Percentiles rank a stretch among this genome's conserved stretches.
phyloP scores from a whole-genome alignment of 2,113 vertebrate genomes.

The Nyctereutes procyonoides region DNA sequence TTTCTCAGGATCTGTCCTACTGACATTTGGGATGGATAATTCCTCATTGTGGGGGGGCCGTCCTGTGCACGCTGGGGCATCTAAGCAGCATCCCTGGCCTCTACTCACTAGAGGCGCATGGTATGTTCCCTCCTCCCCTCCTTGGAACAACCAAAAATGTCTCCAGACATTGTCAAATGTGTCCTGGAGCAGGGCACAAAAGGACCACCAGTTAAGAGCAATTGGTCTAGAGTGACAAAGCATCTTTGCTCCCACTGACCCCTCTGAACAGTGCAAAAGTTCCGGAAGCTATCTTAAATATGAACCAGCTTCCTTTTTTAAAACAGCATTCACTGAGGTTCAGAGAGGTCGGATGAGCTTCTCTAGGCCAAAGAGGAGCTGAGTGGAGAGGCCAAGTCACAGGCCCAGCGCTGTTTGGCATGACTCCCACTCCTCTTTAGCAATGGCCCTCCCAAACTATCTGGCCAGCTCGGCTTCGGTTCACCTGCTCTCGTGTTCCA shows the following conservation, averaged over 20 bases:
- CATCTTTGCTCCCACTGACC: neutral
- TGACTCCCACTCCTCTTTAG: neutral
- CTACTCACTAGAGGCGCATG: neutral
- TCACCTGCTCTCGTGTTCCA: fast-evolving
- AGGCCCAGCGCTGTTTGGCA: fast-evolving
- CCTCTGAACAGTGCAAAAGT: fast-evolving
- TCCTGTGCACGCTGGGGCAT: fast-evolving
- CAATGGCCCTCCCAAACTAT: fast-evolving
- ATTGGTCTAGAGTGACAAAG: neutral
- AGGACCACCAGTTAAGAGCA: neutral
- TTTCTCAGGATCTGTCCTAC: fast-evolving
- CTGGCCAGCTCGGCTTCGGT: fast-evolving
- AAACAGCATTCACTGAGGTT: neutral
- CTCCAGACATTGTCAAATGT: neutral
- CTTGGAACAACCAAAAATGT: neutral
- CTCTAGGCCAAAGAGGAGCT: neutral
- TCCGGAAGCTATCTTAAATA: neutral
- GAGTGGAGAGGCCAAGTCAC: neutral
- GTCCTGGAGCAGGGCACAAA: no score
- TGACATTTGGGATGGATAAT: neutral
- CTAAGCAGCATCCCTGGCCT: neutral
- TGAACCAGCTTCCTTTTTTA: fast-evolving
- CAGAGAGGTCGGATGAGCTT: neutral
- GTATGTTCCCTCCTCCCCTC: no score
- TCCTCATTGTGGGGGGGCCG: neutral